Conservation (phyloP, 2,888 invertebrate species). For the Dicyrtoma fusca region DNA sequence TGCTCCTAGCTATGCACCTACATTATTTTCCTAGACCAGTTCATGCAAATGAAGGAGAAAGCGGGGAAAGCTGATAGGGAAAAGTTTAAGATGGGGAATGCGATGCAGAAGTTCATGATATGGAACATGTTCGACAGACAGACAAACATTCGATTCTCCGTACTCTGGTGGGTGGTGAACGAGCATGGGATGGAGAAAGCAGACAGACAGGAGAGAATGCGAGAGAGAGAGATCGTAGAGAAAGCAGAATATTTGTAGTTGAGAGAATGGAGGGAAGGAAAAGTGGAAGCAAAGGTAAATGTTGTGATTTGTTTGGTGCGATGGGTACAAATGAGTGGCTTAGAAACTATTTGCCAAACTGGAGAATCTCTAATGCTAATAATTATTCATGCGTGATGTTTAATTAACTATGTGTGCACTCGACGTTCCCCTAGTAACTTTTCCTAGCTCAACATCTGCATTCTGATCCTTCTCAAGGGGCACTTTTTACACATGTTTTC, state of each 20-base stretch:
- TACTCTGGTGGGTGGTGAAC: too few species aligned
- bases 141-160: too few species aligned
- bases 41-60: too few species aligned
- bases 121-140: too few species aligned
- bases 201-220: too few species aligned
- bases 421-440: constrained; percentile 1
- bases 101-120: too few species aligned
- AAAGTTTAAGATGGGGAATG: too few species aligned
- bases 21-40: background rate
- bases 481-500: constrained; percentile 13
- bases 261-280: background rate
- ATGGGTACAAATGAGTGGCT: constrained; percentile 38
- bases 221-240: background rate
- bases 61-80: too few species aligned
- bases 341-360: constrained; percentile 33
- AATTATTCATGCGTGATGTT: constrained; percentile 37
- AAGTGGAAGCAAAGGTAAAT: constrained; percentile 27
- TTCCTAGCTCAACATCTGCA: background rate
- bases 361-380: constrained; percentile 20
- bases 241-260: background rate
- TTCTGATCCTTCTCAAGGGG: constrained; percentile 13
- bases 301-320: constrained; percentile 36
- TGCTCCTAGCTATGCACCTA: too few species aligned
- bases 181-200: too few species aligned
- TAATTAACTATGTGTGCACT: constrained; percentile 28